Base-by-base conservation (phyloP, 2,888 invertebrate species). In the Hybos culiciformis region DNA sequence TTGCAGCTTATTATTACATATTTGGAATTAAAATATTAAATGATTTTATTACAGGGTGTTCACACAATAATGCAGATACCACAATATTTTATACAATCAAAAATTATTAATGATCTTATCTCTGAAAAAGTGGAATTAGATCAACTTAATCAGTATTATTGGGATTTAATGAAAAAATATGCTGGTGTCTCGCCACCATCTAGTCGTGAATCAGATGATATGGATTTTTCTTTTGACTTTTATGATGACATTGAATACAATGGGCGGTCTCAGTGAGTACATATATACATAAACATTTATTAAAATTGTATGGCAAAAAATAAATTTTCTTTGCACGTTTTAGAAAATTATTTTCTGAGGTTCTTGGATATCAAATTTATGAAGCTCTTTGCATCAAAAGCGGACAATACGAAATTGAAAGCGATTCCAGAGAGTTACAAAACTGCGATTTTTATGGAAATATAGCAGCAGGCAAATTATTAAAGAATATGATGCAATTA, bases 361-460 rank as follows among this genome's bases (percentile, higher is more conserved):
- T 83, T 59, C 77, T 83, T 57, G 82, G 64, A 66, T 83, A 82
- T 68, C 83, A 83, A 60, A 77, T 84, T 59, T 80, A 82, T 61
- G 72, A 78, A n/a, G 70, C 77, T 1, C 67, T 82, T n/a, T 83
- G 83, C 56, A 75, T 74, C 51, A 73, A 78, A 49, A 83, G 85
- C 5, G 80, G 79, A 0, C 75, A 88, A 59, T 82, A 80, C 51
- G 78, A 78, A 44, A 81, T 83, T 0, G 71, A 74, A 3, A 74
- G 82, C 55, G 78, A 77, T 40, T 78, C 78, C 0, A 70, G 73
- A 5, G 78, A 80, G 7, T 71, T 92, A 7, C 80, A 88, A 43
- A 76, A 81, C 54, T 92, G 91, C 57, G 88, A 91, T 56, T 87
- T 91, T 54, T 85, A 83, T 62, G 71, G 77, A 53, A 86, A 80